phyloP scores from a whole-genome alignment of 2,888 invertebrate species.

The Drosophila paucipuncta region DNA sequence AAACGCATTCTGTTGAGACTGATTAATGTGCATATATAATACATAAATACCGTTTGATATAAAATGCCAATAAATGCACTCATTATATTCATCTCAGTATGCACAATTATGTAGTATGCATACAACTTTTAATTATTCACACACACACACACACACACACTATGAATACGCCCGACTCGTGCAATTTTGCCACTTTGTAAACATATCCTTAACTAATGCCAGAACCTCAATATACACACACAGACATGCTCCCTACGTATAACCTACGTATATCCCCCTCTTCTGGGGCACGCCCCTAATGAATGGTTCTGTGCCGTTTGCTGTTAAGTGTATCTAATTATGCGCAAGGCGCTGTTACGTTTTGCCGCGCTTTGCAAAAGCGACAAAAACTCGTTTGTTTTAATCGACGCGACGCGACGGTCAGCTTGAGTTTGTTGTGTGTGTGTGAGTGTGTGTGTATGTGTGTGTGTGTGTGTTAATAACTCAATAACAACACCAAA shows the following conservation, averaged over 20 bases:
- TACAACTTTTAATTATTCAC: conserved; percentile 18
- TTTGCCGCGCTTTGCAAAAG: conserved; percentile 44
- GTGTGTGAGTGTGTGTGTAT: conserved; percentile 10
- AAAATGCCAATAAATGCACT: conserved; percentile 33
- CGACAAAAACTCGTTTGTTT: conserved; percentile 68
- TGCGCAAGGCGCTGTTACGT: conserved; percentile 69
- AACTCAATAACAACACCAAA: conserved; percentile 77
- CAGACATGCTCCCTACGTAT: neutral
- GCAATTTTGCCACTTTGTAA: conserved; percentile 52
- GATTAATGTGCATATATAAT: conserved; percentile 20
- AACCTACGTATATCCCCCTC: neutral
- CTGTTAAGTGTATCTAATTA: conserved; percentile 77
- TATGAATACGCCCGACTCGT: neutral
- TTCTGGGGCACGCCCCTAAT: conserved; percentile 66
- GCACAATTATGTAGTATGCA: conserved; percentile 4
- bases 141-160: neutral
- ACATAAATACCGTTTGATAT: conserved; percentile 1
- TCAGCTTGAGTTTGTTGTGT: conserved; percentile 63
- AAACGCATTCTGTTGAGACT: conserved; percentile 9
- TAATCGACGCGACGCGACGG: conserved; percentile 53
- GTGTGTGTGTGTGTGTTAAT: conserved; percentile 63
- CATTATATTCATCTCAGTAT: conserved; percentile 27
- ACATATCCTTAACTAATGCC: conserved; percentile 48
- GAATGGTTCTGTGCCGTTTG: conserved; percentile 62
- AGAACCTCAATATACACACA: conserved; percentile 12